phyloP scores from a whole-genome alignment of 2,113 vertebrate genomes.

The Myotis yumanensis region DNA sequence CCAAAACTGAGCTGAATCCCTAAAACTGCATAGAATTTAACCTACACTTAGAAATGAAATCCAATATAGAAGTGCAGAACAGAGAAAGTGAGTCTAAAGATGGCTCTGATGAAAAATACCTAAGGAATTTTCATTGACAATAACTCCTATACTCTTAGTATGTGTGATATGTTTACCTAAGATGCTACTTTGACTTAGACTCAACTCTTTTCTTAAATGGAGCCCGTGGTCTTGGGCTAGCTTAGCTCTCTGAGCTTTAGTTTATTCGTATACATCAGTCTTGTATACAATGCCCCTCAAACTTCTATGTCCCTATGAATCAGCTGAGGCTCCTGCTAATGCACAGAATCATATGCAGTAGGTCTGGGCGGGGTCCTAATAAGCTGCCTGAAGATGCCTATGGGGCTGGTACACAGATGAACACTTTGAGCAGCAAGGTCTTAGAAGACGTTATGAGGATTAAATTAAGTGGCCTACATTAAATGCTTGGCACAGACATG shows the following conservation, averaged over 20 bases:
- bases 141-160: background rate
- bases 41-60: background rate
- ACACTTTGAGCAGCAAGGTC: background rate
- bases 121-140: background rate
- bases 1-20: conserved; percentile 12
- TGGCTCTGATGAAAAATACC: background rate
- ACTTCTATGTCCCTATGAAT: background rate
- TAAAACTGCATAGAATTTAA: conserved; percentile 34
- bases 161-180: background rate
- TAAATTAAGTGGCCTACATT: conserved; percentile 13
- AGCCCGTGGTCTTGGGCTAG: background rate
- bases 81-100: background rate
- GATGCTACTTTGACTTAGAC: conserved; percentile 10
- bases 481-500: background rate
- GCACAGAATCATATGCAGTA: background rate
- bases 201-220: background rate
- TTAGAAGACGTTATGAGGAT: conserved; percentile 36
- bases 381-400: background rate
- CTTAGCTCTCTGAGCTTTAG: background rate
- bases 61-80: background rate
- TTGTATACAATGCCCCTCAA: background rate
- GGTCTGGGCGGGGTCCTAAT: background rate
- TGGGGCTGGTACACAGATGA: background rate
- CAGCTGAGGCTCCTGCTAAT: background rate
- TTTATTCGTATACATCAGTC: background rate